phyloP scores from a whole-genome alignment of 2,888 invertebrate genomes.

The Cephus rjabovi region DNA sequence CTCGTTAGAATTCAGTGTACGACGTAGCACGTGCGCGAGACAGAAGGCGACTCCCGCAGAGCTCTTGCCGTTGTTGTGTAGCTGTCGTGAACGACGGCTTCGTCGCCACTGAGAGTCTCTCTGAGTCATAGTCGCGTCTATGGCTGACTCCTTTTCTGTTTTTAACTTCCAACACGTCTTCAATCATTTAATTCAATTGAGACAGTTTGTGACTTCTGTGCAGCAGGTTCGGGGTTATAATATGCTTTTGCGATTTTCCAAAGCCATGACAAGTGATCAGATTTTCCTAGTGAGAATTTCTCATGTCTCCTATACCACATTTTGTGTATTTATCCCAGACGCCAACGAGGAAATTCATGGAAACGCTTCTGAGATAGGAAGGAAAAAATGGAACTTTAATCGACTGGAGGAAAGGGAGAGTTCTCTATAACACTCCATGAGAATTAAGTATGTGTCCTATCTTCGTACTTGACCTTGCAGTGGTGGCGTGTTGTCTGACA shows the following conservation, averaged over 20 bases:
- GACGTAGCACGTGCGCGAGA: constrained; percentile 16
- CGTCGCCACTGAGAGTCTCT: neutral
- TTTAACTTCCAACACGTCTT: neutral
- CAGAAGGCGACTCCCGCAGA: constrained; percentile 21
- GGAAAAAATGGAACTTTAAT: too few species aligned
- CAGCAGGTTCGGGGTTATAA: neutral
- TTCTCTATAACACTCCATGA: too few species aligned
- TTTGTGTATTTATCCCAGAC: too few species aligned
- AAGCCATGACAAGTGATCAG: neutral
- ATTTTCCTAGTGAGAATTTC: too few species aligned
- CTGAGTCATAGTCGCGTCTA: neutral
- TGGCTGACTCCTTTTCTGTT: neutral
- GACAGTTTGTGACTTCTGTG: neutral
- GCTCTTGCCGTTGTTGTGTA: constrained; percentile 11
- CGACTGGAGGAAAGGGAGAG: too few species aligned
- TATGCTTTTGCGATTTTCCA: neutral
- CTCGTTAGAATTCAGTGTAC: neutral
- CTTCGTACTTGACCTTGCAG: too few species aligned
- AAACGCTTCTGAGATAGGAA: too few species aligned
- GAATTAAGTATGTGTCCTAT: too few species aligned
- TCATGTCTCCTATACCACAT: too few species aligned
- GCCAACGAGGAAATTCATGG: too few species aligned
- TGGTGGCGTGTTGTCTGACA: too few species aligned
- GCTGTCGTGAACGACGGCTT: neutral
- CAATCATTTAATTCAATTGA: neutral